Evolutionary conservation across 2,797 vertebrate genomes (phyloP), one percentile per base, ranked within the genome.

Genomic region (Helarctos malayanus): DNA sequence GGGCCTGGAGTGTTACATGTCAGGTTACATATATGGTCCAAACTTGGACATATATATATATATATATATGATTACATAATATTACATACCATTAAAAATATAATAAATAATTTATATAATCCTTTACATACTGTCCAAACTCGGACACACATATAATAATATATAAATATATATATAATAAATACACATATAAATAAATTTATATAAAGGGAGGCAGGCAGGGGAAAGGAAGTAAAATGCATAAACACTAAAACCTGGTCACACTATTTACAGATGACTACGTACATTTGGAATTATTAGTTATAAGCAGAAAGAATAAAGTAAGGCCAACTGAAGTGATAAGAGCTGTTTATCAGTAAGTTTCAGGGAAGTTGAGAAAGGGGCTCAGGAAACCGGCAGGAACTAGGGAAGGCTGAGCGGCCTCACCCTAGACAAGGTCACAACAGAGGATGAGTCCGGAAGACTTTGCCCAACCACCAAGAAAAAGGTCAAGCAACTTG

Each of bases 271-370:
- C 19, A 35, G 59, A 84, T 59, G 61, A 25, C 35, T 69, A 10
- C 13, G 12, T 52, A 87, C 13, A 54, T 76, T 35, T 16, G 80
- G 13, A 82, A 27, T 38, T 49, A 68, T 35, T 85, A 81, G 18
- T n/a, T 85, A n/a, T 45, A 85, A 52, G 41, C 47, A n/a, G 75
- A 49, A 75, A 92, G 23, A 91, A 89, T 29, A 79, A 61, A 88
- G 8, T n/a, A 76, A 7, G 7, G 21, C 16, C 76, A 41, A 38
- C 32, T 88, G 49, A 91, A 76, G 65, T n/a, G 29, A 68, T 45
- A 84, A n/a, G 5, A 75, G 10, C 47, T 79, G 54, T 57, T 80
- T 52, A 41, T 57, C 73, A 75, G 16, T 56, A 49, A 61, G 80
- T 57, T 56, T 23, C 68, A 45, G 59, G 18, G 52, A 38, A 69